Base-by-base conservation (phyloP, 2,888 invertebrate species). In the Cacoxenus indagator region DNA sequence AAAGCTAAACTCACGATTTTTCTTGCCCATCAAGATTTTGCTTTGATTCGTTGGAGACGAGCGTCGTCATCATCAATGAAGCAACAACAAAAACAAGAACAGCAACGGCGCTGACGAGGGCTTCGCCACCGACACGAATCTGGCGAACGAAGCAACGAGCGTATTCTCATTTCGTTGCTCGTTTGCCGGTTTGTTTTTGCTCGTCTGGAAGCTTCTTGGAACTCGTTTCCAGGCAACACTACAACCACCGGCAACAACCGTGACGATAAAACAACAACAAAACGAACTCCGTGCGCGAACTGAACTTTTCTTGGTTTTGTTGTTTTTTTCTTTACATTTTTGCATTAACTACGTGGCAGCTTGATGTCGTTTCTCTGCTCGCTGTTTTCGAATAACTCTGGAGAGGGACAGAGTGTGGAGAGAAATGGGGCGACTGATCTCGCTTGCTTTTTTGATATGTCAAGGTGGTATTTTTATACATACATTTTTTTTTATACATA, bases 1-100 rank as follows among this genome's bases (percentile, higher is more conserved):
- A 22, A 62, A 24, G 45, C 45, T 62, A 43, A 62, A 62, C 61
- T 62, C 61, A 62, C 61, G 61, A 62, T 62, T 62, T n/a, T 62
- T 62, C 61, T 62, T 62, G 61, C 61, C 45, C 61, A 62, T 62
- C 61, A 62, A 62, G 61, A 62, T 62, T 62, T 59, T n/a, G 27
- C 26, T 22, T 24, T 43, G n/a, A 43, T 2, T 43, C 31, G 59
- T 31, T 14, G 57, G n/a, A n/a, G n/a, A n/a, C n/a, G n/a, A n/a
- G n/a, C n/a, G 14, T 11, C 37, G 14, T 11, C 37, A 37, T 11
- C 37, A 31, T 8, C 31, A 14, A 37, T 37, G 14, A 37, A 14
- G 37, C 37, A 37, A 37, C 37, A 37, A 37, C 37, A 37, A 37
- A 37, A 8, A 37, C 37, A 11, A 11, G 5, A 37, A 37, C 37